These are phyloP conservation scores for Lepidochrysops patricia DNA, from an alignment of 2,888 invertebrate genomes.

Conservation along the genomic window DNA sequence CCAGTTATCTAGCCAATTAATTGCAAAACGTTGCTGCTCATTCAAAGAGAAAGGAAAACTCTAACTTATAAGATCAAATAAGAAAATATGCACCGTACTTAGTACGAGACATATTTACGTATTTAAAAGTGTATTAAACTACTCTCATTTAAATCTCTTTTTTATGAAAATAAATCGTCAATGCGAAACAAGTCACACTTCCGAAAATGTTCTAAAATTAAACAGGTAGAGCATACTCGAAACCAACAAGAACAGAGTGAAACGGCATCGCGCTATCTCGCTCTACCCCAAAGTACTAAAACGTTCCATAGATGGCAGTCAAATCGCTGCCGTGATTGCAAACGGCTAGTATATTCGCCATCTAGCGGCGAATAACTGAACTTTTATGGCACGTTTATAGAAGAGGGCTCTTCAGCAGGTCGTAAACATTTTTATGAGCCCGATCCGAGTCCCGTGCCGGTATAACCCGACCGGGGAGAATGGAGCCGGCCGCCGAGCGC, in stretches of 20 bases:
- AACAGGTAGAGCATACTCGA: constrained; percentile 37
- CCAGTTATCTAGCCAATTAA: neutral
- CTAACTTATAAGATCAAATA: constrained; percentile 4
- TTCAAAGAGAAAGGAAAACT: constrained; percentile 2
- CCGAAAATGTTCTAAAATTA: constrained; percentile 12
- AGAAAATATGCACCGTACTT: neutral
- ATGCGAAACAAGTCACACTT: constrained; percentile 14
- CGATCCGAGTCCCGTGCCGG: constrained; percentile 67
- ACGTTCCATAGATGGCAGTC: constrained; percentile 73
- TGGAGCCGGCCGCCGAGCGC: constrained; percentile 65
- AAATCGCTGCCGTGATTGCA: constrained; percentile 65
- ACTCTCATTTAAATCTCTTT: neutral
- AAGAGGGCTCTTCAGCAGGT: constrained; percentile 74
- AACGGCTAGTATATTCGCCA: constrained; percentile 71
- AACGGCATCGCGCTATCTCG: constrained; percentile 34
- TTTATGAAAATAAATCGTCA: neutral
- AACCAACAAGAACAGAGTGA: constrained; percentile 34
- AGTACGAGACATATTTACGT: constrained; percentile 23
- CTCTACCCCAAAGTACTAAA: constrained; percentile 57
- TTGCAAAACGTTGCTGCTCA: neutral
- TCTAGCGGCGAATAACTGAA: constrained; percentile 70
- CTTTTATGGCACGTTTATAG: constrained; percentile 73
- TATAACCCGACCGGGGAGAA: constrained; percentile 69
- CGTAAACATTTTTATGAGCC: constrained; percentile 73
- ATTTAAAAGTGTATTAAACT: neutral